Evolutionary conservation across 2,113 vertebrate genomes (phyloP).

Genomic region (Calyptommatus sinebrachiatus): DNA sequence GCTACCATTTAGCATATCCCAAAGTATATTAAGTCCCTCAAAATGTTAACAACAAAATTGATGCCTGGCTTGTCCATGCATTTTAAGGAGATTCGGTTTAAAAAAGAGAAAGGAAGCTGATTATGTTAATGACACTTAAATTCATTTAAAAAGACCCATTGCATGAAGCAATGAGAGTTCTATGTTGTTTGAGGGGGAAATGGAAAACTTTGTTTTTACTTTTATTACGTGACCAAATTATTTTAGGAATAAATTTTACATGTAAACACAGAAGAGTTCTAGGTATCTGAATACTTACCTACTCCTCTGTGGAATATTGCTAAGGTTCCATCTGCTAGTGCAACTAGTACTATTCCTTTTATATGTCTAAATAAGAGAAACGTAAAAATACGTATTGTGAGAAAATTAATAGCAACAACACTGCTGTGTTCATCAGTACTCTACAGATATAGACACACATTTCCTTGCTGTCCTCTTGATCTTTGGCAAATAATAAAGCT

Average conservation of each 20-base stretch:
- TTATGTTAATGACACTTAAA: not conserved
- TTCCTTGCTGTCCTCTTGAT: not conserved
- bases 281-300: constrained; percentile 74
- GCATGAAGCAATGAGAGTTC: not conserved
- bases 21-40: not conserved
- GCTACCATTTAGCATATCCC: not conserved
- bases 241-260: not conserved
- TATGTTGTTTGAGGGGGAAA: no score
- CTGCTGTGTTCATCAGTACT: not conserved
- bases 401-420: not conserved
- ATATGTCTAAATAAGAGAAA: constrained; percentile 81
- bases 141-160: not conserved
- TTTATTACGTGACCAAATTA: no score
- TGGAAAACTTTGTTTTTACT: no score
- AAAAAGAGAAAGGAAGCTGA: not conserved
- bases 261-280: not conserved
- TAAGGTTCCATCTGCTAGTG: constrained; percentile 91
- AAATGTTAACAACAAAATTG: not conserved
- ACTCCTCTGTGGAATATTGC: constrained; percentile 95
- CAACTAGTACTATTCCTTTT: constrained; percentile 94
- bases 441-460: not conserved
- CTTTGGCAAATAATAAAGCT: not conserved
- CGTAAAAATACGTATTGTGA: constrained; percentile 25
- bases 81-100: not conserved
- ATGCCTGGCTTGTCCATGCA: not conserved